Percentiles rank a stretch among this genome's conserved stretches.
Conservation (phyloP, 2,797 vertebrate genomes). For the Pseudopleuronectes americanus region DNA sequence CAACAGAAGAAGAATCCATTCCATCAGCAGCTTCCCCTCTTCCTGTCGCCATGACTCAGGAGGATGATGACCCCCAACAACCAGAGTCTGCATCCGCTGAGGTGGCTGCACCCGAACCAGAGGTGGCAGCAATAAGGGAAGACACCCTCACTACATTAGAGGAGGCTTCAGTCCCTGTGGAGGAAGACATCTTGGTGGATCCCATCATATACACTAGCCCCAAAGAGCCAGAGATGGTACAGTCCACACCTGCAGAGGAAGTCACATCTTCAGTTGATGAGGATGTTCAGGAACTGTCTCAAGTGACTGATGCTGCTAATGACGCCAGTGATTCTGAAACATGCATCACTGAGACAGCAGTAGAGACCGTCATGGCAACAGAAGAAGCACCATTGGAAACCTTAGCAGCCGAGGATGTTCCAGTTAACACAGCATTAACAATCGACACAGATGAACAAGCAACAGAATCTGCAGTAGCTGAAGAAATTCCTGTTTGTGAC, state of each 20-base stretch:
- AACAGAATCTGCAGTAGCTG: constrained; percentile 3
- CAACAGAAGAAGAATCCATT: constrained; percentile 23
- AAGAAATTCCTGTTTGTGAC: constrained; percentile 1
- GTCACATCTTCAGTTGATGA: constrained; percentile 4
- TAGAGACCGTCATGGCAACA: constrained; percentile 9
- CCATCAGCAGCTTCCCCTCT: not conserved
- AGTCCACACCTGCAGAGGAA: constrained; percentile 26
- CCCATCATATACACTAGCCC: not conserved
- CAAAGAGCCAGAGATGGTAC: constrained; percentile 31
- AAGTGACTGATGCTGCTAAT: constrained; percentile 2
- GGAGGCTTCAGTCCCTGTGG: constrained; percentile 14
- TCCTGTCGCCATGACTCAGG: constrained; percentile 12
- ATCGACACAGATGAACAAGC: not conserved
- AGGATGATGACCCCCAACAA: constrained; percentile 22
- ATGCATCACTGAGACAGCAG: not conserved
- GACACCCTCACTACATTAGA: constrained; percentile 12
- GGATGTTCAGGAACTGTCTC: constrained; percentile 23
- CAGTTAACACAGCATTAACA: not conserved
- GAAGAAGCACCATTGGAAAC: constrained; percentile 17
- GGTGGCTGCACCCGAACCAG: constrained; percentile 9
- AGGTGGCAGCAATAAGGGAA: not conserved
- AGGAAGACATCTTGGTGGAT: constrained; percentile 28
- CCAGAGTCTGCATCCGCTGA: constrained; percentile 16
- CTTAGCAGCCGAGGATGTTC: constrained; percentile 29
- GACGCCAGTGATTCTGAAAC: constrained; percentile 16